Evolutionary conservation across 1,140 invertebrate genomes (phyloP).

Genomic region (Helicoverpa armigera): DNA sequence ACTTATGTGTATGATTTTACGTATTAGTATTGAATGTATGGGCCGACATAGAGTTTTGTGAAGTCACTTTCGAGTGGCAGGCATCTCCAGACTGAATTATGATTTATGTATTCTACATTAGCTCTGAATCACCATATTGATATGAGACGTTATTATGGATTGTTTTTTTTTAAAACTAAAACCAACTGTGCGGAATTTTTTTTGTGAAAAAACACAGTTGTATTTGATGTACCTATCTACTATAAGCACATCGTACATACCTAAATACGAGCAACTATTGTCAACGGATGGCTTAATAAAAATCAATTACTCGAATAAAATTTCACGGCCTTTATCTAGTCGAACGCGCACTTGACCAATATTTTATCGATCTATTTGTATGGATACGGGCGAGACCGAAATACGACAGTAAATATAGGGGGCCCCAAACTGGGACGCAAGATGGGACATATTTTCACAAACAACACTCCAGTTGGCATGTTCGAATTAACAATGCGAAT

Average conservation of each 20-base stretch:
- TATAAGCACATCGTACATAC: not conserved
- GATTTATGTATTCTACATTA: too few relatives aligned
- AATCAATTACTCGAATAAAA: conserved; percentile 35
- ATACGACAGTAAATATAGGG: conserved; percentile 29
- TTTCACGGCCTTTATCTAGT: conserved; percentile 28
- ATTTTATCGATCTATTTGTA: conserved; percentile 42
- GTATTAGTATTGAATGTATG: too few relatives aligned
- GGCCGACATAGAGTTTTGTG: too few relatives aligned
- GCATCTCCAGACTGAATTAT: too few relatives aligned
- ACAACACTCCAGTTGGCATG: conserved; percentile 9
- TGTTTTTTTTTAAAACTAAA: not conserved
- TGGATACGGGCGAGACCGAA: conserved; percentile 32
- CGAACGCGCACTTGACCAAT: conserved; percentile 39
- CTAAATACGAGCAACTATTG: not conserved
- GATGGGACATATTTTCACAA: not conserved
- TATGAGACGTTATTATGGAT: not conserved
- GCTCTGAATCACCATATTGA: not conserved
- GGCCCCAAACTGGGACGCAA: conserved; percentile 14
- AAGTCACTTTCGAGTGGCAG: too few relatives aligned
- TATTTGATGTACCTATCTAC: not conserved
- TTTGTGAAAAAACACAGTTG: not conserved
- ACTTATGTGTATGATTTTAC: too few relatives aligned
- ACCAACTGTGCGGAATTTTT: not conserved
- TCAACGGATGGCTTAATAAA: conserved; percentile 22
- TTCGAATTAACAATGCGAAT: conserved; percentile 1